Evolutionary conservation across 1,140 invertebrate genomes (phyloP).

Genomic region (Camponotus floridanus): DNA sequence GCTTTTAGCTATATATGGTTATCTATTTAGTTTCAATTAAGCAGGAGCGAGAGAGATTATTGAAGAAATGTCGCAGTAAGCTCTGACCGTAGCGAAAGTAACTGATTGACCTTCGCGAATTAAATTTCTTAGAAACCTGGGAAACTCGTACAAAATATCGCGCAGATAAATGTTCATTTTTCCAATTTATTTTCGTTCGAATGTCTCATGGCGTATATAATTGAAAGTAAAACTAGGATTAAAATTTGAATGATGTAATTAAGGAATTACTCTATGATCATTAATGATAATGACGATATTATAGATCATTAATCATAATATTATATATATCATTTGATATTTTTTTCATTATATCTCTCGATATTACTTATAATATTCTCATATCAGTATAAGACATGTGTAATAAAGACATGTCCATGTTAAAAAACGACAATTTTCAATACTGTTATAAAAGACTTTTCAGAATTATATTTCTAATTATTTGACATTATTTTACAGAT

Average conservation of each 20-base stretch:
- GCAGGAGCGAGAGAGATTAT: not conserved
- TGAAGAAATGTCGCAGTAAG: constrained; percentile 22
- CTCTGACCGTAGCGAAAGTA: not conserved
- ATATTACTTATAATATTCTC: constrained; percentile 1
- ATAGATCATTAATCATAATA: not conserved
- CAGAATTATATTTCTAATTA: not conserved
- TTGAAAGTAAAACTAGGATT: not conserved
- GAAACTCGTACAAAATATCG: not conserved
- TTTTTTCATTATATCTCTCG: not conserved
- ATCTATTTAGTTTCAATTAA: constrained; percentile 15
- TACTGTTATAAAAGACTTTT: not conserved
- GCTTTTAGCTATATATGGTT: not conserved
- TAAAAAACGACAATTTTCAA: not conserved
- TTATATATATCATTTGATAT: not conserved
- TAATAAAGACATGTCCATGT: not conserved
- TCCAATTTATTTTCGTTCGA: not conserved
- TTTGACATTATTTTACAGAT: not conserved
- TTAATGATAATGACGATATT: not conserved
- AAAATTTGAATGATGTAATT: not conserved
- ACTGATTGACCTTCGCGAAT: constrained; percentile 14
- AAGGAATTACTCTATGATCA: not conserved
- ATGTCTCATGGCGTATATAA: not conserved
- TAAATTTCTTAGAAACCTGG: not conserved
- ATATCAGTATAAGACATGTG: not conserved
- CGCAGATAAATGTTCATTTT: constrained; percentile 10